phyloP scores from a whole-genome alignment of 2,888 invertebrate genomes.

The Alsophila aescularia region DNA sequence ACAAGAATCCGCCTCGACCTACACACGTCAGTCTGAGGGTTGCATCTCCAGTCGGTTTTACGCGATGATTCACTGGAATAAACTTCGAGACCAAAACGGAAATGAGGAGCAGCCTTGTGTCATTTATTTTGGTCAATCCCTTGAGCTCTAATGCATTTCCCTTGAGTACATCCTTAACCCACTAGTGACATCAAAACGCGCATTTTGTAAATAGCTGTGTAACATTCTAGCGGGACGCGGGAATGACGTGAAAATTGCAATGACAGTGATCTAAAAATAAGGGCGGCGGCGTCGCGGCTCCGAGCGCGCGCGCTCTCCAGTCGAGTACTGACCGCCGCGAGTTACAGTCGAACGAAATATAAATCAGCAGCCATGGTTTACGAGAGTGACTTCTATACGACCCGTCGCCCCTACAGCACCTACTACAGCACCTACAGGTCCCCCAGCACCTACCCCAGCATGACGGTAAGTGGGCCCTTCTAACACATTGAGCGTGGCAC shows the following conservation, averaged over 20 bases:
- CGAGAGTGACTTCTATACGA: slow-evolving; percentile 96
- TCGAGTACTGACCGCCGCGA: slow-evolving; percentile 81
- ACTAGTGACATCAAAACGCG: slow-evolving; percentile 51
- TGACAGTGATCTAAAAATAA: slow-evolving; percentile 83
- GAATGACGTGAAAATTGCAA: slow-evolving; percentile 81
- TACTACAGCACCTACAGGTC: slow-evolving; percentile 90
- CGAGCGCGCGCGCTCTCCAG: slow-evolving; percentile 63
- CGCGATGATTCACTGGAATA: slow-evolving; percentile 41
- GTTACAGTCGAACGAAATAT: slow-evolving; percentile 74
- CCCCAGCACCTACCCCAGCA: slow-evolving; percentile 90
- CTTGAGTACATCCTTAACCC: slow-evolving; percentile 73
- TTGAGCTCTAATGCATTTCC: slow-evolving; percentile 51
- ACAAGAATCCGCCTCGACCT: slow-evolving; percentile 39
- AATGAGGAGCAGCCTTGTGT: neutral
- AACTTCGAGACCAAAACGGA: slow-evolving; percentile 1
- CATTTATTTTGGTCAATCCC: slow-evolving; percentile 48
- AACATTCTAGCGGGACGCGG: slow-evolving; percentile 58
- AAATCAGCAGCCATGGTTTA: slow-evolving; percentile 90
- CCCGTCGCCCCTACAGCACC: slow-evolving; percentile 92
- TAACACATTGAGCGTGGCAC: slow-evolving; percentile 67
- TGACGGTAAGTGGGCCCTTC: slow-evolving; percentile 84
- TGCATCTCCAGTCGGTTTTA: slow-evolving; percentile 29
- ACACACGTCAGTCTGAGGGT: slow-evolving; percentile 40
- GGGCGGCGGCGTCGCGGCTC: slow-evolving; percentile 59
- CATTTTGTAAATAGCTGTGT: slow-evolving; percentile 61